Percentiles rank a stretch among this genome's conserved stretches.
phyloP scores from a whole-genome alignment of 2,888 invertebrate species.

The Crepidodera aurea region DNA sequence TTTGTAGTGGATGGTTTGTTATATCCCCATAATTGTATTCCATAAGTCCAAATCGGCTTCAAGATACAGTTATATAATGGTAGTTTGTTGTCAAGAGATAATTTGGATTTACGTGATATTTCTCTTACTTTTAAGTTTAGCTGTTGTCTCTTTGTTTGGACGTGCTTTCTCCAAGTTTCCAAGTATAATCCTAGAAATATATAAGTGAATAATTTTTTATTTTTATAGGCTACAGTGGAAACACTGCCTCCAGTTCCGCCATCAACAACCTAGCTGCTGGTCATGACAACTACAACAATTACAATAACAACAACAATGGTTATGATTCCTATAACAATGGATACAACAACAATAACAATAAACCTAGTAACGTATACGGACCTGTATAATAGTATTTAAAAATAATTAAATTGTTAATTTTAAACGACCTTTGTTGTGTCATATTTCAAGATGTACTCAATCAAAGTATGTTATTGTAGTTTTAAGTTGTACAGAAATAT shows the following conservation, averaged over 20 bases:
- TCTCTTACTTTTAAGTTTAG: too few species aligned
- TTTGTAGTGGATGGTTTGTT: too few species aligned
- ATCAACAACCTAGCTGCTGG: slow-evolving; percentile 50
- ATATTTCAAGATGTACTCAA: not conserved
- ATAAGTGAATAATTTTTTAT: too few species aligned
- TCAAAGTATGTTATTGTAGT: not conserved
- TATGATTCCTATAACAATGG: slow-evolving; percentile 37
- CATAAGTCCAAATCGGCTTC: too few species aligned
- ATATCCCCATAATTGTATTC: too few species aligned
- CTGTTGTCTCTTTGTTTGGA: too few species aligned
- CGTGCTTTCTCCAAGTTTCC: too few species aligned
- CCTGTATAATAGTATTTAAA: slow-evolving; percentile 24
- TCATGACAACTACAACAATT: slow-evolving; percentile 30
- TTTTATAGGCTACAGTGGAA: slow-evolving; percentile 27
- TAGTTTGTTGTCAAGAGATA: too few species aligned
- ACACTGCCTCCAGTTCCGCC: slow-evolving; percentile 48
- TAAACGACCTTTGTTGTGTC: slow-evolving; percentile 11
- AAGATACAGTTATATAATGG: too few species aligned
- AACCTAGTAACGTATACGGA: slow-evolving; percentile 38
- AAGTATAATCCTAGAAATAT: too few species aligned
- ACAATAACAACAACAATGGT: slow-evolving; percentile 34
- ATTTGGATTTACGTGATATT: too few species aligned
- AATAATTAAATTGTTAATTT: not conserved
- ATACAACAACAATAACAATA: slow-evolving; percentile 29
- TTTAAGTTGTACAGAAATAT: slow-evolving; percentile 8